Evolutionary conservation across 2,797 vertebrate genomes (phyloP), one percentile per base, ranked within the genome.

Genomic region (Premnoplex brunnescens): DNA sequence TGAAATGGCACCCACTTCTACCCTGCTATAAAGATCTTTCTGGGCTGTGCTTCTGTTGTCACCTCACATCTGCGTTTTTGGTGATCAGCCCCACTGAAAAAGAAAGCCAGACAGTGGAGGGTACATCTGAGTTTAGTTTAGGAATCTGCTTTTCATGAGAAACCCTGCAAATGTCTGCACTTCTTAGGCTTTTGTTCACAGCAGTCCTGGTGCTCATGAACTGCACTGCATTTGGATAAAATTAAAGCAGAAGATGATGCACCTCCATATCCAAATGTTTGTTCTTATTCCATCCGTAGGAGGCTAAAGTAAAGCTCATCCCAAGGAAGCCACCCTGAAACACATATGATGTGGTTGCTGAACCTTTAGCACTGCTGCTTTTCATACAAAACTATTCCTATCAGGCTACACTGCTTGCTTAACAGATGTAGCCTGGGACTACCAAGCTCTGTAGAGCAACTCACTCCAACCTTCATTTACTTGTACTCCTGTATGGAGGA

Each of bases 401-500:
- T 1, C 0, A 1, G 14, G 12, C 23, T 55, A 36, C 13, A 1
- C 19, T 41, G 2, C 26, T 55, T 81, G 26, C 5, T 73, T 43
- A 44, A 4, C 3, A 43, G 30, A 22, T 1, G 0, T 54, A 69
- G 20, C 27, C 10, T 6, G 3, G 51, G n/a, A n/a, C n/a, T 39
- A 48, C 17, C 0, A 4, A 43, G 30, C 39, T 59, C 11, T 20
- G 6, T 48, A 71, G 30, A 49, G 24, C 10, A 76, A 5, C 30
- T 59, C 12, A 7, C 16, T 82, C 39, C 6, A 0, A 11, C 15
- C 7, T 84, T 84, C 5, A 0, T 24, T 7, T 12, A 51, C 54
- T 52, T 54, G 46, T 43, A 2, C 63, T 68, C 12, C 36, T 27
- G 2, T 2, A 2, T 9, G 27, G 21, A 76, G 63, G 27, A 22